These are phyloP conservation scores for Cichladusa arquata DNA, from an alignment of 2,113 vertebrate species.

Conservation along the genomic window DNA sequence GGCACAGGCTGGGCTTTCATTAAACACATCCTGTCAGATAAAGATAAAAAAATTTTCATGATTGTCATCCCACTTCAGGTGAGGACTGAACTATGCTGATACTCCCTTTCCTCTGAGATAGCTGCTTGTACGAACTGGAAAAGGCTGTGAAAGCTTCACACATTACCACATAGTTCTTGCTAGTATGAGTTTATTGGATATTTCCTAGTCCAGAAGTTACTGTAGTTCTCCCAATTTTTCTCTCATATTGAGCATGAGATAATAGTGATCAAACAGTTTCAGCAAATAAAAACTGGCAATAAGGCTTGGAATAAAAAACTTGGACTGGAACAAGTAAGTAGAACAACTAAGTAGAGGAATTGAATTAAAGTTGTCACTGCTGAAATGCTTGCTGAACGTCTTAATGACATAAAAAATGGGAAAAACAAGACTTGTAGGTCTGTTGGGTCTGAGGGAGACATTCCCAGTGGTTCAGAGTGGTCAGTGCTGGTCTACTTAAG, in stretches of 20 bases:
- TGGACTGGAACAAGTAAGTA: neutral
- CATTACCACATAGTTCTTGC: neutral
- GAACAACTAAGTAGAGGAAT: neutral
- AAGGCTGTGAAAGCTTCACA: neutral
- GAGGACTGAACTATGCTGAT: neutral
- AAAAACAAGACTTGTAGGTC: neutral
- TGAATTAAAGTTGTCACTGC: neutral
- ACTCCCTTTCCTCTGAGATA: neutral
- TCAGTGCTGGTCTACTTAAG: neutral
- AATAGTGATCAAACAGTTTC: neutral
- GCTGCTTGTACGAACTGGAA: neutral
- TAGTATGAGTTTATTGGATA: neutral
- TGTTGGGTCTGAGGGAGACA: neutral
- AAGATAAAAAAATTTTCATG: constrained; percentile 92
- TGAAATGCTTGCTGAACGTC: neutral
- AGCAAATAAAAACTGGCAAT: neutral
- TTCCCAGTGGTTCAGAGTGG: neutral
- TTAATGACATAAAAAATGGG: neutral
- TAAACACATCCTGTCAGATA: constrained; percentile 87
- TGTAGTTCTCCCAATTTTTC: neutral
- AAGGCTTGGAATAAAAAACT: neutral
- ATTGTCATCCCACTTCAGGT: constrained; percentile 90
- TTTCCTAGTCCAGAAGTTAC: neutral
- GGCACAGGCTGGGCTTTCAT: constrained; percentile 90
- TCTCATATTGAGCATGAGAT: neutral